These are phyloP conservation scores for Scopus umbretta DNA, from an alignment of 2,113 vertebrate species.

Conservation along the genomic window DNA sequence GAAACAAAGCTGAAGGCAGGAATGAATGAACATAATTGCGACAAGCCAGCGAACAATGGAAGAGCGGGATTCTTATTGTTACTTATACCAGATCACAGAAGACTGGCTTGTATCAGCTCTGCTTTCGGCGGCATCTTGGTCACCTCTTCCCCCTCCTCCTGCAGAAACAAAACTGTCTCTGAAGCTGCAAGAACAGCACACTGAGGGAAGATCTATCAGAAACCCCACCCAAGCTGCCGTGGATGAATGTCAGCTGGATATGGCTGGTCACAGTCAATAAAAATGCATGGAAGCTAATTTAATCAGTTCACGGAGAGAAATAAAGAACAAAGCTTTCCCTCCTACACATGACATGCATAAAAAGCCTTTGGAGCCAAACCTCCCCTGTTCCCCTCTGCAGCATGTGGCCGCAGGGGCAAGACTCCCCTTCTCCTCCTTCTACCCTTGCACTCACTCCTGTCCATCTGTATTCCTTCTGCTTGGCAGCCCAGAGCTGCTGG, in stretches of 20 bases:
- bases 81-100: not conserved
- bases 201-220: not conserved
- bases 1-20: not conserved
- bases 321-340: not conserved
- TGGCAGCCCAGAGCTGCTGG: fast-evolving
- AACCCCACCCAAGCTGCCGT: not conserved
- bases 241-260: not conserved
- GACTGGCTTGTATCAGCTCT: not conserved
- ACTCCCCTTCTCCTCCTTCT: not conserved
- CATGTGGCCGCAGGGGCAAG: fast-evolving
- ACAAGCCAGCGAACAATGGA: not conserved
- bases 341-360: not conserved
- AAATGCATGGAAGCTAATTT: not conserved
- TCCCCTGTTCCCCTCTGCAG: not conserved
- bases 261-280: not conserved
- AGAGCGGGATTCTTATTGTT: not conserved
- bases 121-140: not conserved
- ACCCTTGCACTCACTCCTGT: not conserved
- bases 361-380: not conserved
- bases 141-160: not conserved
- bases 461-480: not conserved
- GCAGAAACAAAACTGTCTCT: not conserved
- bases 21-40: constrained; percentile 6
- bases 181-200: not conserved
- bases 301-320: not conserved